Evolutionary conservation across 2,888 invertebrate species (phyloP).

Genomic region (Epinotia bilunana): DNA sequence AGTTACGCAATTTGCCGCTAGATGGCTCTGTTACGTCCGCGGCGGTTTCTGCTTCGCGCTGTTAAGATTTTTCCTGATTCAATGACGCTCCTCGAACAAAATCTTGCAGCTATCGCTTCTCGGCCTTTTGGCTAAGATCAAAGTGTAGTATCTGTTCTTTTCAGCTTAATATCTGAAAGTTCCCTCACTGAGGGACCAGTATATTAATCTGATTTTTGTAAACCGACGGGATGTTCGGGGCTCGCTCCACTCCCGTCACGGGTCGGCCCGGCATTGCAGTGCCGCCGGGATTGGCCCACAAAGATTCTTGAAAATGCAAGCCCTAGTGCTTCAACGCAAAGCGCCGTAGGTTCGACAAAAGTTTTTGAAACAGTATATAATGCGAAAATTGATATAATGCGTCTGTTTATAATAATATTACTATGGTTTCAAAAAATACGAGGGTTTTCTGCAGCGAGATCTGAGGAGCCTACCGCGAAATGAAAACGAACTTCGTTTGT

Average conservation of each 20-base stretch:
- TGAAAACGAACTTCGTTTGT: no score
- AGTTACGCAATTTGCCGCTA: background rate
- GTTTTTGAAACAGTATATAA: no score
- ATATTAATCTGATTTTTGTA: constrained; percentile 48
- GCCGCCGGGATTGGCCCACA: constrained; percentile 45
- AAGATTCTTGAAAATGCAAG: background rate
- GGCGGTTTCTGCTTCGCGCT: constrained; percentile 3
- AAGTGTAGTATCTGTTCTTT: constrained; percentile 47
- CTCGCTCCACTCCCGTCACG: constrained; percentile 47
- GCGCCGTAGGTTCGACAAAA: no score
- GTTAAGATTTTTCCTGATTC: constrained; percentile 17
- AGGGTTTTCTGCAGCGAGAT: no score
- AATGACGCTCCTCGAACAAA: background rate
- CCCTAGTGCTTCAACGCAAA: no score
- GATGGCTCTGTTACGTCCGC: background rate
- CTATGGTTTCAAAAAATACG: no score
- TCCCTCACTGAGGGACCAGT: constrained; percentile 47
- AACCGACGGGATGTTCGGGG: constrained; percentile 45
- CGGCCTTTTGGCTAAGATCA: constrained; percentile 48
- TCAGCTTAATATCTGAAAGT: constrained; percentile 48
- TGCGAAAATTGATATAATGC: no score
- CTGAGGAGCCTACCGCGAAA: no score
- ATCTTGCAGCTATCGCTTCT: constrained; percentile 26
- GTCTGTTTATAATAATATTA: no score
- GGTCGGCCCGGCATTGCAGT: constrained; percentile 47